Base-by-base conservation (phyloP, 2,888 invertebrate genomes). In the Chorisops tibialis region DNA sequence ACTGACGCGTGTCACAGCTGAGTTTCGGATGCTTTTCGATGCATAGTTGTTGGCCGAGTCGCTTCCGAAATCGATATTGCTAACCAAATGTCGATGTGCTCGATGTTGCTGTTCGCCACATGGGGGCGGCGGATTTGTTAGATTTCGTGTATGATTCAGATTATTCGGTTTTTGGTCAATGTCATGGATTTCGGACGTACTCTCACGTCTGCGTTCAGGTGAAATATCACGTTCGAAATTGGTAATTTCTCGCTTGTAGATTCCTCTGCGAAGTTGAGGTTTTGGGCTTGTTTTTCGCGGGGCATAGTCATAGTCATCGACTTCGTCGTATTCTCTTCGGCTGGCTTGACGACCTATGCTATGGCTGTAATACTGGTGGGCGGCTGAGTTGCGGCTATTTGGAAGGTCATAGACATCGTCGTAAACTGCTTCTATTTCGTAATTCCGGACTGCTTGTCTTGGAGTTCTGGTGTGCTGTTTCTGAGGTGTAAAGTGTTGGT, bases 1-100 rank as follows among this genome's bases (percentile, higher is more conserved):
- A 69, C 71, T 77, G 58, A 76, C 70, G 19, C 75, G 71, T 66
- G 70, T 72, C 54, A 72, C 69, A 49, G 75, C 76, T 3, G 70
- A 70, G 65, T 71, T 74, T 63, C 74, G 75, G 50, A 61, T 52
- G 43, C 16, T 50, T 39, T 24, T 7, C 22, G 60, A 2, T 19
- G 48, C 7, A 22, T 43, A 41, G 16, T 2, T 43, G 12, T 16
- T 49, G 14, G 41, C 41, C 43, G 56, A 18, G 18, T 60, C 59
- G 30, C 43, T 51, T 24, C 61, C 38, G 37, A 61, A 61, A 3
- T 45, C 41, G 11, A 76, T 73, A 65, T 73, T 77, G 70, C 77
- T 77, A 67, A 73, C 73, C 70, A 75, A 71, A 68, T 76, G 76
- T 51, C 74, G 72, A 59, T 71, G 72, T 45, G 65, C 59, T 24